Evolutionary conservation across 2,797 vertebrate species (phyloP).

Genomic region (Scolopax bukidnonensis): DNA sequence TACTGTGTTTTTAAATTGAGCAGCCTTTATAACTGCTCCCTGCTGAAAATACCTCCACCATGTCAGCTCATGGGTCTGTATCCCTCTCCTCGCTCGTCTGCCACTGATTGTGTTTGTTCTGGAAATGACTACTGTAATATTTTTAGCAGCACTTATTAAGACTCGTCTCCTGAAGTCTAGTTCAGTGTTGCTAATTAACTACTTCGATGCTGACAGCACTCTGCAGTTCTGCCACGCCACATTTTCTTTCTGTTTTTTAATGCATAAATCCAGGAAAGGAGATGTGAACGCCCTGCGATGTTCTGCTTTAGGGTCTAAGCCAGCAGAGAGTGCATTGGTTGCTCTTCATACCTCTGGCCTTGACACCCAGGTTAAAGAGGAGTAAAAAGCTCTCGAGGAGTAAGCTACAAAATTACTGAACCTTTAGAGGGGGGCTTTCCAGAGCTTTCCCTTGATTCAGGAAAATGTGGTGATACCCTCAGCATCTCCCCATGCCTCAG

Average conservation of each 20-base stretch:
- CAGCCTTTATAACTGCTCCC: not conserved
- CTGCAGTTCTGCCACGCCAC: not conserved
- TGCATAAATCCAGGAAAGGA: slow-evolving; percentile 13
- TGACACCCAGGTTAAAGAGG: not conserved
- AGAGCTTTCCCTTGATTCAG: not conserved
- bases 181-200: slow-evolving; percentile 70
- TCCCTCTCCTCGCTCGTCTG: slow-evolving; percentile 24
- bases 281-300: not conserved
- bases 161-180: slow-evolving; percentile 53
- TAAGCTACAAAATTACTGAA: not conserved
- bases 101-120: slow-evolving; percentile 68
- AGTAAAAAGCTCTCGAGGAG: not conserved
- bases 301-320: not conserved
- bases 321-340: not conserved
- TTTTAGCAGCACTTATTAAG: slow-evolving; percentile 73
- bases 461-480: not conserved
- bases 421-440: not conserved
- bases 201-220: slow-evolving; percentile 47
- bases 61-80: not conserved
- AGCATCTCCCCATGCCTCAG: not conserved
- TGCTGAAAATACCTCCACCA: not conserved
- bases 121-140: slow-evolving; percentile 59
- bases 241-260: not conserved
- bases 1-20: not conserved
- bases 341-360: not conserved